Conservation (phyloP, 1,140 invertebrate species). For the Vanessa tameamea region DNA sequence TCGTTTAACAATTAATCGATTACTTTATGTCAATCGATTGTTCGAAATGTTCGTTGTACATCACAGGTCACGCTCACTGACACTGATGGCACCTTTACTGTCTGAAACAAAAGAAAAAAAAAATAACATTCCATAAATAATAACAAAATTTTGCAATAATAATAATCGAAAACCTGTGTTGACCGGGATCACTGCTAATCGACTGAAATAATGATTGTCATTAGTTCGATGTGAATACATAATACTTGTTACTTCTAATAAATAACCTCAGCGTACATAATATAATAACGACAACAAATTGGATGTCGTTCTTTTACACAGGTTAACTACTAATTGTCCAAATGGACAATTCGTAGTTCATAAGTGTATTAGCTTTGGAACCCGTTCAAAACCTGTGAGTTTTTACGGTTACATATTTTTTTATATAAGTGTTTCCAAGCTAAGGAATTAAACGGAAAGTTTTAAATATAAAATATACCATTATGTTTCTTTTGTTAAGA, state of each 20-base stretch:
- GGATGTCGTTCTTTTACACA: neutral
- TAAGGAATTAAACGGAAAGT: too few species aligned
- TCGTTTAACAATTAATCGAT: slow-evolving; percentile 39
- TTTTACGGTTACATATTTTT: too few species aligned
- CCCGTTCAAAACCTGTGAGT: too few species aligned
- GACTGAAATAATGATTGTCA: neutral
- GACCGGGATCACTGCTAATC: neutral
- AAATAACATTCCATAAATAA: neutral
- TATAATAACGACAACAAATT: neutral
- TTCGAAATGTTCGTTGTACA: slow-evolving; percentile 25
- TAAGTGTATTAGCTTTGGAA: too few species aligned
- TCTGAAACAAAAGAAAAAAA: slow-evolving; percentile 33
- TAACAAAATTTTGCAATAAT: neutral
- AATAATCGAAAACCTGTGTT: neutral
- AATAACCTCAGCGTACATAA: neutral
- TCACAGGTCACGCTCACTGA: slow-evolving; percentile 31
- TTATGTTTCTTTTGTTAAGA: too few species aligned
- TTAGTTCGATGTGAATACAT: neutral
- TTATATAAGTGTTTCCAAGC: too few species aligned
- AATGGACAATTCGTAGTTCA: too few species aligned
- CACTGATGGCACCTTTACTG: slow-evolving; percentile 35
- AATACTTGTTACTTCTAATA: neutral
- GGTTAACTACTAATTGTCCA: too few species aligned
- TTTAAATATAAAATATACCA: too few species aligned
- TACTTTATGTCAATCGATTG: slow-evolving; percentile 28